Conservation (phyloP, 2,113 vertebrate species). For the Leucosticte australis region DNA sequence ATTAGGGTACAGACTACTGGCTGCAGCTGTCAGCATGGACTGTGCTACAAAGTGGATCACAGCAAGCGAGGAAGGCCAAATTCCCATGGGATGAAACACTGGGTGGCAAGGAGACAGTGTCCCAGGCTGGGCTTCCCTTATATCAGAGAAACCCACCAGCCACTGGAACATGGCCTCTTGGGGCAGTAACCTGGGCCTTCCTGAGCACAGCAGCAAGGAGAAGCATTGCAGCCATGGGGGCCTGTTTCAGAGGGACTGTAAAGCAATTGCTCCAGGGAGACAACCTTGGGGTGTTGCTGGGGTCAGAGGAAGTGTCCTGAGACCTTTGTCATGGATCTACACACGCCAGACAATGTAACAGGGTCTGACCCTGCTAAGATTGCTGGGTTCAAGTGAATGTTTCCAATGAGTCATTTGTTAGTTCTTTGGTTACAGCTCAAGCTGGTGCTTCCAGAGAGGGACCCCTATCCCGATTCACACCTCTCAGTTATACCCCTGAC, state of each 20-base stretch:
- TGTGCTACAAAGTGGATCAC: background rate
- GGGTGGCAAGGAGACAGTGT: background rate
- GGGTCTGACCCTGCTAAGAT: background rate
- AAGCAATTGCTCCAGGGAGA: background rate
- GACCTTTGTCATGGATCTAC: background rate
- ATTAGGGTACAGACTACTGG: background rate
- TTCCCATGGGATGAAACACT: background rate
- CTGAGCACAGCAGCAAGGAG: background rate
- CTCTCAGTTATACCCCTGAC: background rate
- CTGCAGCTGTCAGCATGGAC: background rate
- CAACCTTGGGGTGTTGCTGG: background rate
- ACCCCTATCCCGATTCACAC: background rate
- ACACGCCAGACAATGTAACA: fast-evolving
- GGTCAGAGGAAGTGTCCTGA: background rate
- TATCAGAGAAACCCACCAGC: background rate
- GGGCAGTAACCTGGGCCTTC: background rate
- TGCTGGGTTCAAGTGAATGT: background rate
- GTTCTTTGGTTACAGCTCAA: background rate
- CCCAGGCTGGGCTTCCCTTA: background rate
- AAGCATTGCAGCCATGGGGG: background rate
- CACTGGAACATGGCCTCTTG: fast-evolving
- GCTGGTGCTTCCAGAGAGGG: background rate
- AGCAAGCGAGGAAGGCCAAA: background rate
- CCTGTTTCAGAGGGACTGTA: background rate
- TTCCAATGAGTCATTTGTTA: background rate